Evolutionary conservation across 2,888 invertebrate species (phyloP).

Genomic region (Lucinisca nassula): DNA sequence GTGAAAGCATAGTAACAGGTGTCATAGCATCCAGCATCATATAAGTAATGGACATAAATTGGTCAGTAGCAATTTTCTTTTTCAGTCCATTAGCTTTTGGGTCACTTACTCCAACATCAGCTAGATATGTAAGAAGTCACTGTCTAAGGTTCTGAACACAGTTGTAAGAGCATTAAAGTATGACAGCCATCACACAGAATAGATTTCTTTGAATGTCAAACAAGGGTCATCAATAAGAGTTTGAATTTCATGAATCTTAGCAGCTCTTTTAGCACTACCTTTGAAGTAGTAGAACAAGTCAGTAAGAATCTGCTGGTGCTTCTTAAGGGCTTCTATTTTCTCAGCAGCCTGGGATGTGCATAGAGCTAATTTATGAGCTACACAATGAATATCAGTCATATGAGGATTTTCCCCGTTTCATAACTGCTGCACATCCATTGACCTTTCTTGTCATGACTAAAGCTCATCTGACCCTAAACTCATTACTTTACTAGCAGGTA

Average conservation of each 20-base stretch:
- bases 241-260: constrained; percentile 42
- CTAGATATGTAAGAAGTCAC: constrained; percentile 43
- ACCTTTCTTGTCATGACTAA: too few species aligned
- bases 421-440: too few species aligned
- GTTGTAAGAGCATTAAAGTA: constrained; percentile 48
- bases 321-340: too few species aligned
- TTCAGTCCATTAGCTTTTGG: constrained; percentile 47
- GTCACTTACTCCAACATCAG: constrained; percentile 14
- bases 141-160: constrained; percentile 35
- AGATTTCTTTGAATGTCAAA: constrained; percentile 54
- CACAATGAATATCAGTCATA: too few species aligned
- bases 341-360: too few species aligned
- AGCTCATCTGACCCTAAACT: too few species aligned
- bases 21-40: constrained; percentile 65
- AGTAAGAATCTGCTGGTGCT: too few species aligned
- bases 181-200: constrained; percentile 63
- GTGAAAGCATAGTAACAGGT: constrained; percentile 47
- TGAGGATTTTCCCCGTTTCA: too few species aligned
- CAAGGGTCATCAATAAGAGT: constrained; percentile 41
- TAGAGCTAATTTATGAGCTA: too few species aligned
- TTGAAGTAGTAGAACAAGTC: too few species aligned
- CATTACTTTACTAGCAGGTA: too few species aligned
- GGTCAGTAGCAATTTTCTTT: constrained; percentile 54
- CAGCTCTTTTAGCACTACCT: constrained; percentile 42
- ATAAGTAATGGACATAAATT: constrained; percentile 25